Evolutionary conservation across 2,797 vertebrate species (phyloP).

Genomic region (Hybognathus amarus): DNA sequence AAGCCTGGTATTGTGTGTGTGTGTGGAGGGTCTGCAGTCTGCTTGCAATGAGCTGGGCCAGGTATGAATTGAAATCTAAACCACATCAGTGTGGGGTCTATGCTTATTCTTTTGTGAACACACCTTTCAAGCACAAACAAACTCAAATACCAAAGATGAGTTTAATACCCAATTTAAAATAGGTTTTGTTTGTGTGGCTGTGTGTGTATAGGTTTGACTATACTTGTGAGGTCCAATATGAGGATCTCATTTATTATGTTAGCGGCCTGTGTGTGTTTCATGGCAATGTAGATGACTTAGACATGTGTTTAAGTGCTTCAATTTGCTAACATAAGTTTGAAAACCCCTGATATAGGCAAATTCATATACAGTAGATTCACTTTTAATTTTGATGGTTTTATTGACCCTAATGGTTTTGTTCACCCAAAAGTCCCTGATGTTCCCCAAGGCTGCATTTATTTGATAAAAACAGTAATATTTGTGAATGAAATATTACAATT

Average conservation of each 20-base stretch:
- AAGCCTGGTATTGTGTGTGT: too few relatives aligned
- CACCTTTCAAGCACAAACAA: background rate
- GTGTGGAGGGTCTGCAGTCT: too few relatives aligned
- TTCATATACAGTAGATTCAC: background rate
- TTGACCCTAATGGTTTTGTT: background rate
- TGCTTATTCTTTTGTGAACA: background rate
- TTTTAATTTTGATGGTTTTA: background rate
- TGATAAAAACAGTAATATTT: background rate
- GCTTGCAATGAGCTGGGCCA: too few relatives aligned
- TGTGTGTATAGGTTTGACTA: background rate
- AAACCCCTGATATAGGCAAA: background rate
- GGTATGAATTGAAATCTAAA: slow-evolving; percentile 66
- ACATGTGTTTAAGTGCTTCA: background rate
- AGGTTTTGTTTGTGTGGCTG: background rate
- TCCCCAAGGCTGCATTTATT: background rate
- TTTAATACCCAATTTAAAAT: background rate
- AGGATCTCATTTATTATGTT: background rate
- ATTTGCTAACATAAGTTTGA: background rate
- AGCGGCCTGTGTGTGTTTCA: too few relatives aligned
- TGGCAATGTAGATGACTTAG: too few relatives aligned
- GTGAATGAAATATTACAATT: background rate
- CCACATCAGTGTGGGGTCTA: background rate
- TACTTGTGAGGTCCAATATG: background rate
- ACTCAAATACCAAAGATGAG: background rate
- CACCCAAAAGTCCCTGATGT: background rate